phyloP scores from a whole-genome alignment of 2,113 vertebrate species.

The Eurypyga helias region DNA sequence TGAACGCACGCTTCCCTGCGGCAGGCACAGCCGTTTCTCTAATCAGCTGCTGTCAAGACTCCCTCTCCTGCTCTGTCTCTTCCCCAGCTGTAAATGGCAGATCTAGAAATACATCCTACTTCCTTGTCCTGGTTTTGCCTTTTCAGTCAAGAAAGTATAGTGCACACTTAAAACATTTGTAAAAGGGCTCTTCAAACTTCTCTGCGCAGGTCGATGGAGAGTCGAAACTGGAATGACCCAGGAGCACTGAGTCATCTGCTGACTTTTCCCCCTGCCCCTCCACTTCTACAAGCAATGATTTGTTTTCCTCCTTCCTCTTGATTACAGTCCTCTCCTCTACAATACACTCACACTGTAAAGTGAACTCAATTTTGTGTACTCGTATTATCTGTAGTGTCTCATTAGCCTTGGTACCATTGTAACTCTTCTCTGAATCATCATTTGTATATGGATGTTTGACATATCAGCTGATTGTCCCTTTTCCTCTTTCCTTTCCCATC shows the following conservation, averaged over 20 bases:
- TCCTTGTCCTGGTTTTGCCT: background rate
- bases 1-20: background rate
- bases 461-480: background rate
- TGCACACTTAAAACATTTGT: background rate
- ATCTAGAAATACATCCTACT: background rate
- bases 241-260: background rate
- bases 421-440: constrained; percentile 24
- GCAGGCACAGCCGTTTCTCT: background rate
- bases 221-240: background rate
- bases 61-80: background rate
- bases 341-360: constrained; percentile 31
- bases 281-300: background rate
- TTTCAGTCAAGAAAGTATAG: background rate
- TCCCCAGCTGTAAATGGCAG: background rate
- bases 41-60: background rate
- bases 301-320: constrained; percentile 44
- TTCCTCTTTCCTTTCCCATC: background rate
- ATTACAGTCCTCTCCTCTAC: constrained; percentile 32
- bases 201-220: background rate
- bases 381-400: constrained; percentile 25
- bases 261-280: background rate
- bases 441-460: constrained; percentile 26
- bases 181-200: background rate
- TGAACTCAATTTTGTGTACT: background rate
- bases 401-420: background rate